Evolutionary conservation across 2,797 vertebrate species (phyloP).

Genomic region (Pseudochirops cupreus): DNA sequence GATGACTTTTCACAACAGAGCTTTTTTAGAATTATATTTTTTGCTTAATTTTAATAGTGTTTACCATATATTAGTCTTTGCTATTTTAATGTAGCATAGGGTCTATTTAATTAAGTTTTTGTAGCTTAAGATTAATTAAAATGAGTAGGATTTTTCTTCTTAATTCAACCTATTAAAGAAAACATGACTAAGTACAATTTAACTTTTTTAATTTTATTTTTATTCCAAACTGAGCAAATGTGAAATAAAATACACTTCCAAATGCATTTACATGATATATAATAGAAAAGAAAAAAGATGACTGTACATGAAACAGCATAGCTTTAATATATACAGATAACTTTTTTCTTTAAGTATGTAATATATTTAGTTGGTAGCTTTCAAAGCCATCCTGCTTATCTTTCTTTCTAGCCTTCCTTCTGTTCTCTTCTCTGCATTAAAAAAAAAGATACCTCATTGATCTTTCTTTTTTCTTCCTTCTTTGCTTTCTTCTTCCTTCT

Average conservation of each 20-base stretch:
- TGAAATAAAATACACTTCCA: neutral
- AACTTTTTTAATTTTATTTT: neutral
- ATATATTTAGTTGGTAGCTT: neutral
- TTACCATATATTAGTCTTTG: neutral
- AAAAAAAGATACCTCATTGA: neutral
- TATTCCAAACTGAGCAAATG: neutral
- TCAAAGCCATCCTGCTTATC: neutral
- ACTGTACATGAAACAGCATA: too few relatives aligned
- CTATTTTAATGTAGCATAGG: neutral
- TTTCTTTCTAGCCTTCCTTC: neutral
- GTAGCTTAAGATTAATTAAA: neutral
- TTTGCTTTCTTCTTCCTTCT: neutral
- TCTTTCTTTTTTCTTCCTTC: neutral
- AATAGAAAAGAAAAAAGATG: neutral
- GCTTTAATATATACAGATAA: neutral
- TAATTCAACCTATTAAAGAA: neutral
- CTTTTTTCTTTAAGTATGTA: neutral
- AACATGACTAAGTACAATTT: neutral
- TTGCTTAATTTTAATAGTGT: neutral
- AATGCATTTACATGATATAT: neutral
- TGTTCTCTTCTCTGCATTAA: neutral
- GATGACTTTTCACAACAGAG: neutral
- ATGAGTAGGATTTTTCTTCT: neutral
- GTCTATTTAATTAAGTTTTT: neutral
- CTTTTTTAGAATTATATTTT: neutral